Conservation (phyloP, 2,797 vertebrate species). For the Australoheros facetus region DNA sequence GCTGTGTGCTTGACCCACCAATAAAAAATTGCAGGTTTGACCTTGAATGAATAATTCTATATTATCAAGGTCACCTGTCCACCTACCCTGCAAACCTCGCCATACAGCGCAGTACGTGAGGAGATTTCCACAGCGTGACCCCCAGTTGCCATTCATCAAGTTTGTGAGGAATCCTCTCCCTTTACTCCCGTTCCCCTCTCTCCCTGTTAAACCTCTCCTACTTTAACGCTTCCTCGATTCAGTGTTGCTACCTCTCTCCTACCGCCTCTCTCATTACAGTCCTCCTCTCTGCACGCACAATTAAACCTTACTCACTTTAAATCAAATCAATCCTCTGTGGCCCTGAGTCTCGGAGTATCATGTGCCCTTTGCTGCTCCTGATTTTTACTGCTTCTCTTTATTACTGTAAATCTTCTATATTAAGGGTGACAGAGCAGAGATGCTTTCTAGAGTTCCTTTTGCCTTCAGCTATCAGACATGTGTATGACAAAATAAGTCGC, state of each 20-base stretch:
- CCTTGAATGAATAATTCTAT: constrained; percentile 18
- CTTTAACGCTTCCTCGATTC: constrained; percentile 52
- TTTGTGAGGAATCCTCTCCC: constrained; percentile 35
- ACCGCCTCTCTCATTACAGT: constrained; percentile 49
- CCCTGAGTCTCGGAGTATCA: constrained; percentile 32
- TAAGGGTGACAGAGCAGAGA: background rate
- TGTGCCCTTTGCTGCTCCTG: constrained; percentile 51
- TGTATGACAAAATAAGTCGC: constrained; percentile 11
- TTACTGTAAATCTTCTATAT: constrained; percentile 46
- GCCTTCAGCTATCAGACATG: background rate
- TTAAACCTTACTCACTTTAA: constrained; percentile 64
- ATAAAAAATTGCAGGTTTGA: constrained; percentile 13
- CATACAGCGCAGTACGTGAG: constrained; percentile 4
- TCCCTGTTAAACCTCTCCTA: constrained; percentile 31
- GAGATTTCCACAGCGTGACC: constrained; percentile 26
- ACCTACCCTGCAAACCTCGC: constrained; percentile 9
- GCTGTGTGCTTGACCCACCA: background rate
- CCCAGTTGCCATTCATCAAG: constrained; percentile 42
- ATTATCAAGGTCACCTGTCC: constrained; percentile 39
- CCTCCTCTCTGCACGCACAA: constrained; percentile 61
- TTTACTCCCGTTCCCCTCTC: background rate
- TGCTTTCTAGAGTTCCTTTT: background rate
- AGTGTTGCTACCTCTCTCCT: constrained; percentile 25
- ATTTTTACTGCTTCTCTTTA: constrained; percentile 58
- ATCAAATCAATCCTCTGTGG: constrained; percentile 64